Percentiles rank a stretch among this genome's conserved stretches.
These are phyloP conservation scores for Styela clava DNA, from an alignment of 23 tunicate species.

Conservation along the genomic window DNA sequence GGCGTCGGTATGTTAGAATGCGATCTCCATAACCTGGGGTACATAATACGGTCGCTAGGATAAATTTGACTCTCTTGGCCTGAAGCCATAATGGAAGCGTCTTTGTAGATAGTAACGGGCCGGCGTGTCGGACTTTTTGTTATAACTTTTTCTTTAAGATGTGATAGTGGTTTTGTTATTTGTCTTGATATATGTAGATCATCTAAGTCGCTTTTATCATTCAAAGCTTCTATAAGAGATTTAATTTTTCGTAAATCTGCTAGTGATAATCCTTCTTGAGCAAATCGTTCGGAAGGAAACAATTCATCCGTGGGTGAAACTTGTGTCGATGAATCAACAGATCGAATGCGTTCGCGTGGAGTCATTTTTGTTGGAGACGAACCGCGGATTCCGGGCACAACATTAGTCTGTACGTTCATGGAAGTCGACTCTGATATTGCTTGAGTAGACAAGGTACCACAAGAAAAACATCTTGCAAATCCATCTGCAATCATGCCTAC, in stretches of 20 bases:
- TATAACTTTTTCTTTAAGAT: neutral
- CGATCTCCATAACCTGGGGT: neutral
- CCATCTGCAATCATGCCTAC: constrained; percentile 11
- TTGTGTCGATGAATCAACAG: constrained; percentile 84
- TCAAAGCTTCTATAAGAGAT: constrained; percentile 77
- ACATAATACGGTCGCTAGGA: neutral
- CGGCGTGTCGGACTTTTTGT: neutral
- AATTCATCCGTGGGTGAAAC: constrained; percentile 50
- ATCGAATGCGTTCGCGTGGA: constrained; percentile 3
- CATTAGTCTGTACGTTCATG: neutral
- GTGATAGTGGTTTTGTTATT: neutral
- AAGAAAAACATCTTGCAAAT: constrained; percentile 61
- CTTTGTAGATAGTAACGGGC: neutral
- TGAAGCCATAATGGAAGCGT: neutral
- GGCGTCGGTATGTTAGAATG: neutral
- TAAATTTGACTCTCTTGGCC: neutral
- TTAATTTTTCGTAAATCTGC: constrained; percentile 72
- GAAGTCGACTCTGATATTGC: constrained; percentile 14
- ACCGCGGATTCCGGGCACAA: neutral
- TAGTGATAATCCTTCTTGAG: constrained; percentile 4
- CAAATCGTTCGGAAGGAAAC: constrained; percentile 31
- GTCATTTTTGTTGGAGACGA: neutral
- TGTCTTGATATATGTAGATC: neutral
- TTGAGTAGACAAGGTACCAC: constrained; percentile 49
- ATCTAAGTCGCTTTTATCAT: constrained; percentile 36